Percentiles rank a stretch among this genome's conserved stretches.
Conservation (phyloP, 2,113 vertebrate species). For the Guaruba guarouba region DNA sequence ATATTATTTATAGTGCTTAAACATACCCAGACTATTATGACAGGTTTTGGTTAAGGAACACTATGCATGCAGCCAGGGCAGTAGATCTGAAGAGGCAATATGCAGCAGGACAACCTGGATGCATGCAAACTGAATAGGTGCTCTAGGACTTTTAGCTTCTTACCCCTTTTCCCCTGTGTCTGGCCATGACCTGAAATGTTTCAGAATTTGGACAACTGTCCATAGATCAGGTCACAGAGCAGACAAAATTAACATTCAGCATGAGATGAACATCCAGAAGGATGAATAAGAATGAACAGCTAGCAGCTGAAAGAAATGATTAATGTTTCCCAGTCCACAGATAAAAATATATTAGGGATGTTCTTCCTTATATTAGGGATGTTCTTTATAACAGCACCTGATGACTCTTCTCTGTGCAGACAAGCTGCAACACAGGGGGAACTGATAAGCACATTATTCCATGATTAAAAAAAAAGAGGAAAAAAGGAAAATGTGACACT, state of each 20-base stretch:
- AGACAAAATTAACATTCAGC: neutral
- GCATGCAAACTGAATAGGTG: neutral
- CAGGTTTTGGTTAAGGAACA: neutral
- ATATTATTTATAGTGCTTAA: neutral
- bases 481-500: neutral
- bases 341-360: constrained; percentile 21
- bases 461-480: neutral
- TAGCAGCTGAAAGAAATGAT: neutral
- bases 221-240: neutral
- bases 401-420: neutral
- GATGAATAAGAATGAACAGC: neutral
- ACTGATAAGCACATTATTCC: constrained; percentile 1
- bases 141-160: neutral
- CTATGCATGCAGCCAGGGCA: neutral
- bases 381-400: neutral
- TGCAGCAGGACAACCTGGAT: neutral
- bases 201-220: neutral
- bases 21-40: neutral
- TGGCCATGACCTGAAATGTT: neutral
- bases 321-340: neutral
- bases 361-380: neutral
- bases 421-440: neutral
- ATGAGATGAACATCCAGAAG: neutral
- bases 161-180: neutral
- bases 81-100: neutral